Evolutionary conservation across 2,888 invertebrate genomes (phyloP), one percentile per base, ranked within the genome.

Genomic region (Dendrolimus pini): DNA sequence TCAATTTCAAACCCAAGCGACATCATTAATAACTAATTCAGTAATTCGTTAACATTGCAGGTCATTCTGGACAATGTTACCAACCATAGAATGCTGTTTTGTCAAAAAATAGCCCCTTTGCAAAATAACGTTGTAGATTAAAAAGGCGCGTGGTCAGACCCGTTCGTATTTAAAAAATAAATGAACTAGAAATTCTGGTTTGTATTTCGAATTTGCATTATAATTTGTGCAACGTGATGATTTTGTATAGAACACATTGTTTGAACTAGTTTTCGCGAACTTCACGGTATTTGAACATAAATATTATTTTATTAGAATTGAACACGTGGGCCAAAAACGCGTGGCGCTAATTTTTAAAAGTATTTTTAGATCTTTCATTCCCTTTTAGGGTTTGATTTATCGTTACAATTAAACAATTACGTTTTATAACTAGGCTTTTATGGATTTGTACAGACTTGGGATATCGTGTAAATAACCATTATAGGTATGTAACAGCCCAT

Each of bases 121-220:
- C n/a, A 41, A 56, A 52, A 18, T 18, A 12, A 41, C 12, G 65
- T 81, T 71, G 87, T 88, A 77, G 85, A 84, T 83, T 78, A 77
- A 61, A 78, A 74, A 81, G 86, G 84, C 88, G 82, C 88, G 88
- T 83, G 87, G 76, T 78, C 67, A 63, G 80, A 87, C 87, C 70
- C 68, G 87, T 85, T 74, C 63, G 47, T 47, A 47, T 47, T 47
- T 47, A 0, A 47, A 60, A 62, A 63, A 63, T 64, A 70, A 78
- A 78, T 72, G 67, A 80, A 89, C 88, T 68, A 71, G 88, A 81
- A 77, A 70, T 75, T 76, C 89, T 76, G 78, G 89, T 89, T 86
- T 66, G 58, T 62, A 63, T 69, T 69, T 66, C 65, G 59, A 67
- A 66, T 67, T 71, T 71, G 66, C 70, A 64, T 70, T 65, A 63